Evolutionary conservation across 2,888 invertebrate species (phyloP).

Genomic region (Erebia aethiops): DNA sequence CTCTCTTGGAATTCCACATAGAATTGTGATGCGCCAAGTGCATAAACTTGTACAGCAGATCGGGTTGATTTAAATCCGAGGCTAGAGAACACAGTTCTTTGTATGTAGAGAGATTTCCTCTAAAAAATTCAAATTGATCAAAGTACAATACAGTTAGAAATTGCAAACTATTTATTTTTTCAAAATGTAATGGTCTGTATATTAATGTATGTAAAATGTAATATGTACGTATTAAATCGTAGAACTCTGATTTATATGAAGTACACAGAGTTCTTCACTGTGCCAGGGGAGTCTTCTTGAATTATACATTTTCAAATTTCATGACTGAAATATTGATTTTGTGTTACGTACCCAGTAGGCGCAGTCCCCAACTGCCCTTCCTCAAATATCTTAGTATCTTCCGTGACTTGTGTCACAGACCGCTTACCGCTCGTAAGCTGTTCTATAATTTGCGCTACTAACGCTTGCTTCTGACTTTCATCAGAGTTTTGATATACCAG

Average conservation of each 20-base stretch:
- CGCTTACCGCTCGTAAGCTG: conserved; percentile 92
- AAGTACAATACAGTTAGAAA: neutral
- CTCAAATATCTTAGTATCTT: conserved; percentile 93
- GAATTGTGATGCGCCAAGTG: conserved; percentile 97
- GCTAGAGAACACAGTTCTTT: conserved; percentile 96
- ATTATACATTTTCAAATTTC: too few relatives aligned
- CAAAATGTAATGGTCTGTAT: too few relatives aligned
- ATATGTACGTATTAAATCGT: too few relatives aligned
- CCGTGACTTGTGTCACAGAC: conserved; percentile 88
- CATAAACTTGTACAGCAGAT: conserved; percentile 97
- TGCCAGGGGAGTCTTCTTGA: too few relatives aligned
- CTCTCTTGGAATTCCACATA: conserved; percentile 96
- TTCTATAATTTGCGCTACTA: conserved; percentile 90
- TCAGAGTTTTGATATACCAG: conserved; percentile 93
- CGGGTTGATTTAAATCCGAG: conserved; percentile 96
- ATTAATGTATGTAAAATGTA: too few relatives aligned
- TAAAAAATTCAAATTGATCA: conserved; percentile 52
- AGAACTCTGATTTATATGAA: too few relatives aligned
- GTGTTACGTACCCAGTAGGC: conserved; percentile 88
- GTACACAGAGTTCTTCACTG: too few relatives aligned
- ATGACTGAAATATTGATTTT: neutral
- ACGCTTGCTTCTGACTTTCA: conserved; percentile 85
- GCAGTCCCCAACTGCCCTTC: conserved; percentile 93
- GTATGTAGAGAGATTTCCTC: conserved; percentile 95
- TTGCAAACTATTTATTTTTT: neutral